phyloP scores from a whole-genome alignment of 1,140 invertebrate species.

The Goniozus legneri region DNA sequence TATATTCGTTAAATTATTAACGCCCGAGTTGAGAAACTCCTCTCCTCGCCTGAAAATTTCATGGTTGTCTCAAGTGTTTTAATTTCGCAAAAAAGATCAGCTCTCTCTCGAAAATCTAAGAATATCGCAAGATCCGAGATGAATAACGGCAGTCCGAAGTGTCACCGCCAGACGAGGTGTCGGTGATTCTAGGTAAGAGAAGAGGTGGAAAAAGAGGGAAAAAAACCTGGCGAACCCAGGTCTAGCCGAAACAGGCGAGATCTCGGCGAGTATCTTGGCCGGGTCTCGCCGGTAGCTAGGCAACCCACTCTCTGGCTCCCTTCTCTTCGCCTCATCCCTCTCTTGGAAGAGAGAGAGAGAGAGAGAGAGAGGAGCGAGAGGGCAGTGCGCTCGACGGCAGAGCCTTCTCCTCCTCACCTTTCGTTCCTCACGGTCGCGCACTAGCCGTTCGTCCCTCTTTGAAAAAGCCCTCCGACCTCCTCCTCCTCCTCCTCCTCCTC shows the following conservation, averaged over 20 bases:
- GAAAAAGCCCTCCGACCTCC: conserved; percentile 27
- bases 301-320: conserved; percentile 42
- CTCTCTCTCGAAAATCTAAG: no score
- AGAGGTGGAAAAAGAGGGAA: conserved; percentile 5
- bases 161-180: no score
- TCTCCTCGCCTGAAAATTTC: no score
- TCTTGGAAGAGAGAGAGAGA: no score
- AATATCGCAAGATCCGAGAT: no score
- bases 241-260: conserved; percentile 30
- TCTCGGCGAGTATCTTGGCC: conserved; percentile 54
- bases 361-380: no score
- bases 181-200: not conserved
- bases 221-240: conserved; percentile 23
- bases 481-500: conserved; percentile 18
- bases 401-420: conserved; percentile 33
- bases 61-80: no score
- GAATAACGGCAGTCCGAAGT: no score
- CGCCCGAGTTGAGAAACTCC: no score
- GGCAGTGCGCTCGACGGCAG: no score
- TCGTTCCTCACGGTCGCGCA: conserved; percentile 19
- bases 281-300: conserved; percentile 55
- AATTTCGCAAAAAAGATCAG: no score
- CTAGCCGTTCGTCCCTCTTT: conserved; percentile 42
- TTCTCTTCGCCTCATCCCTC: conserved; percentile 24
- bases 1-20: no score